Evolutionary conservation across 1,140 invertebrate genomes (phyloP).

Genomic region (Polypedilum vanderplanki): DNA sequence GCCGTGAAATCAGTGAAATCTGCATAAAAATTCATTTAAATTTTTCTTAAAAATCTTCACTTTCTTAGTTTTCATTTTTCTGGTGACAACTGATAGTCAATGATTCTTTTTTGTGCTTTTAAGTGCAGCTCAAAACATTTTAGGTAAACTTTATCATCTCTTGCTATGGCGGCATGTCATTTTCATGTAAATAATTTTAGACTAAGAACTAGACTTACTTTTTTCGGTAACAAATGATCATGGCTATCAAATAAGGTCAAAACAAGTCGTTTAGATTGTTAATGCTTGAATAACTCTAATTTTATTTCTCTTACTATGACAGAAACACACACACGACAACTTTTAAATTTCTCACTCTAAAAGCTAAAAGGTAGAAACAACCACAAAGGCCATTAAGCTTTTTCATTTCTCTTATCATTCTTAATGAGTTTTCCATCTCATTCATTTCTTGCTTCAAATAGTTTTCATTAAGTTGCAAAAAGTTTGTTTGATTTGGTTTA

Average conservation of each 20-base stretch:
- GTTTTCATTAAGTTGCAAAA: background rate
- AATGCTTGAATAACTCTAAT: conserved; percentile 3
- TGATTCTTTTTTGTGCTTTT: too few relatives aligned
- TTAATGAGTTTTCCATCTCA: conserved; percentile 13
- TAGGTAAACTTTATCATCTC: too few relatives aligned
- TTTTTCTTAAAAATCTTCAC: background rate
- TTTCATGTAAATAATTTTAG: background rate
- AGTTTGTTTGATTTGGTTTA: background rate
- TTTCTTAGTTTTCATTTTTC: background rate
- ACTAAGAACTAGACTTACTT: background rate
- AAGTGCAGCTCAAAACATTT: too few relatives aligned
- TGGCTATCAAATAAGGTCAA: conserved; percentile 4
- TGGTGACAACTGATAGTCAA: too few relatives aligned
- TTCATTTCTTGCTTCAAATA: background rate
- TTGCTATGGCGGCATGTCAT: background rate
- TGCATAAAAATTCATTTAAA: conserved; percentile 27
- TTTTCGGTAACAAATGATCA: conserved; percentile 2
- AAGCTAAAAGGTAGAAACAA: background rate
- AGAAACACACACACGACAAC: background rate
- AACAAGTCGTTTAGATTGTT: conserved; percentile 6
- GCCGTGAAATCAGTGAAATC: conserved; percentile 3
- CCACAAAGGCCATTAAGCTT: background rate
- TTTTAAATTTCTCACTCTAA: background rate
- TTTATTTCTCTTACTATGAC: background rate
- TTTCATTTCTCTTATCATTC: background rate